These are phyloP conservation scores for Drosophila meridiana DNA, from an alignment of 2,888 invertebrate genomes.

Conservation along the genomic window DNA sequence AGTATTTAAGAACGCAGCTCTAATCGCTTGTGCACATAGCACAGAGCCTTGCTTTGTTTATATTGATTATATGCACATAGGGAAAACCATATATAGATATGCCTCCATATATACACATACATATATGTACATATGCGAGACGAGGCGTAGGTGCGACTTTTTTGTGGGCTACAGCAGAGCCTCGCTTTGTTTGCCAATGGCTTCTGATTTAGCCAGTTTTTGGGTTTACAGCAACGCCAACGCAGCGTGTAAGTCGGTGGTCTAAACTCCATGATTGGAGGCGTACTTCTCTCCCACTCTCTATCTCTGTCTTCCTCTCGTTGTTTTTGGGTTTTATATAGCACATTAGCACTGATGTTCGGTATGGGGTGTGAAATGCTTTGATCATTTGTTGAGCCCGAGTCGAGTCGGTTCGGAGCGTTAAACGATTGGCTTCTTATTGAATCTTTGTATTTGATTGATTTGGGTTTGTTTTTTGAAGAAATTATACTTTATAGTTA, in stretches of 20 bases:
- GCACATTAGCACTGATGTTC: slow-evolving; percentile 54
- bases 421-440: slow-evolving; percentile 50
- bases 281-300: slow-evolving; percentile 41
- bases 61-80: slow-evolving; percentile 67
- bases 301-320: not conserved
- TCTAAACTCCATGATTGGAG: slow-evolving; percentile 43
- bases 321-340: slow-evolving; percentile 20
- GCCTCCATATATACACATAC: slow-evolving; percentile 6
- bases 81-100: slow-evolving; percentile 9
- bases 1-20: slow-evolving; percentile 62
- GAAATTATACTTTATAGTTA: too few relatives aligned
- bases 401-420: slow-evolving; percentile 24
- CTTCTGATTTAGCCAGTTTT: slow-evolving; percentile 27
- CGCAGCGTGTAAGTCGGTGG: slow-evolving; percentile 54
- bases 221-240: slow-evolving; percentile 36
- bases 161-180: slow-evolving; percentile 22
- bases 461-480: not conserved
- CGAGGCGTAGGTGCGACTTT: slow-evolving; percentile 61
- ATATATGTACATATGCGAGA: not conserved
- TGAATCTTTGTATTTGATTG: slow-evolving; percentile 29
- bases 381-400: slow-evolving; percentile 60
- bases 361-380: slow-evolving; percentile 71
- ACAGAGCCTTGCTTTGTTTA: slow-evolving; percentile 48
- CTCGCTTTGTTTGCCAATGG: slow-evolving; percentile 65
- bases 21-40: slow-evolving; percentile 60